These are phyloP conservation scores for Sebastes minor DNA, from an alignment of 2,797 vertebrate genomes.

Conservation along the genomic window DNA sequence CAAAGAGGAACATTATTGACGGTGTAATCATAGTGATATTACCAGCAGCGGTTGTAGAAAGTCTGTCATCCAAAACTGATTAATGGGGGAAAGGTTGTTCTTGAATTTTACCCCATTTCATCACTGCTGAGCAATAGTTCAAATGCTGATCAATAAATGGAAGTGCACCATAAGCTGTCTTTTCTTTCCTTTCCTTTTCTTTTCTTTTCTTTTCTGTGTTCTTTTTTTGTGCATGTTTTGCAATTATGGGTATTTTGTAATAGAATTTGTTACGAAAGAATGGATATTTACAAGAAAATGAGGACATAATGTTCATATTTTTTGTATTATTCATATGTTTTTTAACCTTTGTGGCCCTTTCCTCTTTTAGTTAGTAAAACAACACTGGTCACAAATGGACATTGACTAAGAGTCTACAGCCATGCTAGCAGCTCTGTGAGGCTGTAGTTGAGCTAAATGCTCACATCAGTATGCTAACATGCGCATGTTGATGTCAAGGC, in stretches of 20 bases:
- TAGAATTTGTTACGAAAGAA: background rate
- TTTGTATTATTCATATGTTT: background rate
- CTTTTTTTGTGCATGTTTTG: background rate
- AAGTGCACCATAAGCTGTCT: background rate
- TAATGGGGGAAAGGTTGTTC: slow-evolving; percentile 35
- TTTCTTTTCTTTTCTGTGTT: background rate
- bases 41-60: background rate
- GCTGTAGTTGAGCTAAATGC: no score
- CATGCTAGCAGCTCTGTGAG: no score
- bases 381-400: no score
- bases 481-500: background rate
- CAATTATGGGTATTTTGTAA: background rate
- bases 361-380: no score
- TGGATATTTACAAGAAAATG: background rate
- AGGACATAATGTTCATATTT: background rate
- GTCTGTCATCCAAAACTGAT: background rate
- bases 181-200: background rate
- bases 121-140: slow-evolving; percentile 9
- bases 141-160: slow-evolving; percentile 2
- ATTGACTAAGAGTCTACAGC: no score
- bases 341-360: background rate
- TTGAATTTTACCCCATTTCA: slow-evolving; percentile 6
- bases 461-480: no score
- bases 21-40: background rate
- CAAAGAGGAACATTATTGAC: slow-evolving; percentile 24